Percentiles rank a stretch among this genome's conserved stretches.
These are phyloP conservation scores for Bos javanicus DNA, from an alignment of 2,113 vertebrate species.

Conservation along the genomic window DNA sequence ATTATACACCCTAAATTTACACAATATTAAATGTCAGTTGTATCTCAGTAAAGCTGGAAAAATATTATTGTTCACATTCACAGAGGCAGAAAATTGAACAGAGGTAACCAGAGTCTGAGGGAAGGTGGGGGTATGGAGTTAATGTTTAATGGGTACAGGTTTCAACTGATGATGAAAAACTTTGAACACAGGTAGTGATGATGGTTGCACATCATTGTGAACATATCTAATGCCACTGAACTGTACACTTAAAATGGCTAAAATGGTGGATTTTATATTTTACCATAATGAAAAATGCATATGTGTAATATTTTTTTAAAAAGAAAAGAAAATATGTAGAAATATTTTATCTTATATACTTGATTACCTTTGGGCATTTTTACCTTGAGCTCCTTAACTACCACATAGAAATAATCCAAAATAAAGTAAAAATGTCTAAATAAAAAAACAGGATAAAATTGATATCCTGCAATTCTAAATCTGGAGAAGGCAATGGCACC, in stretches of 20 bases:
- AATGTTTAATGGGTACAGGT: not conserved
- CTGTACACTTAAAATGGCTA: not conserved
- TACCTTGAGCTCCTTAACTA: not conserved
- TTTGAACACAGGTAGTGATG: not conserved
- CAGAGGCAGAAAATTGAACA: not conserved
- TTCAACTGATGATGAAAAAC: not conserved
- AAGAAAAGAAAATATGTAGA: not conserved
- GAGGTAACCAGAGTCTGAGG: not conserved
- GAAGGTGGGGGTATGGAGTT: not conserved
- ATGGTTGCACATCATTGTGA: not conserved
- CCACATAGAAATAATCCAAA: not conserved
- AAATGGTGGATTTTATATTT: not conserved
- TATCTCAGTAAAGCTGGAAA: not conserved
- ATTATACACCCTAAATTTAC: not conserved
- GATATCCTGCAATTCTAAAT: not conserved
- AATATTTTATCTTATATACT: not conserved
- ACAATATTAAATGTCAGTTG: not conserved
- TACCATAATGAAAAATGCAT: not conserved
- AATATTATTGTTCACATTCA: not conserved
- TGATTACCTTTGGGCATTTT: not conserved
- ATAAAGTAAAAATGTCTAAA: not conserved
- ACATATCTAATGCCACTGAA: not conserved
- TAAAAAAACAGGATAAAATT: not conserved
- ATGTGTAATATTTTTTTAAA: not conserved
- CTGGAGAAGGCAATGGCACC: no score